phyloP scores from a whole-genome alignment of 64 coral and sea anemone species.

The Trachythela sp. region DNA sequence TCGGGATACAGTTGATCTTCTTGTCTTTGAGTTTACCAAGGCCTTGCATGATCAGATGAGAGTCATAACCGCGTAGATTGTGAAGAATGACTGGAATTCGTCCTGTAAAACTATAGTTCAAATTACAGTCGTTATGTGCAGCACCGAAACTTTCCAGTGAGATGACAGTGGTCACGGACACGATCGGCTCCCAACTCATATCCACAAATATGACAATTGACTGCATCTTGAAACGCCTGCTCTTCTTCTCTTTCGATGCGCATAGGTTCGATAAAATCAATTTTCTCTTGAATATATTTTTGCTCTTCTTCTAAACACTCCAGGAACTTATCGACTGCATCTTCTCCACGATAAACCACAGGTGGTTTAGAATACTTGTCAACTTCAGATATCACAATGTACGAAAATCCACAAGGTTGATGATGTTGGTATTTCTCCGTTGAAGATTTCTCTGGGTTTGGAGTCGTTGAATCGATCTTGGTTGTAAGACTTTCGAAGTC shows the following conservation, averaged over 20 bases:
- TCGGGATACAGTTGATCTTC: too few relatives aligned
- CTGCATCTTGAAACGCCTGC: not conserved
- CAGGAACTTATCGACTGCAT: not conserved
- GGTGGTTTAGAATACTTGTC: conserved; percentile 2
- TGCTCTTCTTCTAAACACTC: not conserved
- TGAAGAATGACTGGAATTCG: not conserved
- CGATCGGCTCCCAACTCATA: not conserved
- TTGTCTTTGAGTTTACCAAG: too few relatives aligned
- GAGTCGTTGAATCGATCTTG: not conserved
- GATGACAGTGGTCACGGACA: not conserved
- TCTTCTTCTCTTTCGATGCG: not conserved
- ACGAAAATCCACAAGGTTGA: conserved; percentile 33
- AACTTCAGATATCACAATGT: not conserved
- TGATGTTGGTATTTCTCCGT: conserved; percentile 18
- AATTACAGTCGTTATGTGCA: not conserved
- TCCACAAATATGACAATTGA: conserved; percentile 20
- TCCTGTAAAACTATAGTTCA: not conserved
- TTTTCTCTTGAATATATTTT: conserved; percentile 1
- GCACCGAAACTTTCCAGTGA: not conserved
- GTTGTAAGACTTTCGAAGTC: conserved; percentile 32
- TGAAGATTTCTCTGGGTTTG: not conserved
- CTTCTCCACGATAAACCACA: conserved; percentile 13
- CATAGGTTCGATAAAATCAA: not conserved
- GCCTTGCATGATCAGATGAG: too few relatives aligned
- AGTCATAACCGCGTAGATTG: too few relatives aligned